Evolutionary conservation across 2,113 vertebrate genomes (phyloP), one percentile per base, ranked within the genome.

Genomic region (Tenrec ecaudatus): DNA sequence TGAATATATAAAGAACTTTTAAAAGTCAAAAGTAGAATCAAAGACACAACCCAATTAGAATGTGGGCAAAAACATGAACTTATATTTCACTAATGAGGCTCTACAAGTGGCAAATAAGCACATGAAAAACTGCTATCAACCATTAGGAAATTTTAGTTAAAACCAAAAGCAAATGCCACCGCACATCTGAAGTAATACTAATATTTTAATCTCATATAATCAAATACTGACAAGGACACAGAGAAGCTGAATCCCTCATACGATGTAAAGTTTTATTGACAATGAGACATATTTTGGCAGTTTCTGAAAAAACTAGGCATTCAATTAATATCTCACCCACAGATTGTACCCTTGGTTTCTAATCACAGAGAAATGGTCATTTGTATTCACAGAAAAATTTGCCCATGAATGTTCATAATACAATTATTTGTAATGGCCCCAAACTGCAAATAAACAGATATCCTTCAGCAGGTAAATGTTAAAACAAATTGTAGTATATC

Each of bases 281-380:
- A 58, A 8, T 81, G 29, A 60, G 83, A 95, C 92, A 60, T 2
- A 87, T 4, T 64, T 69, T 31, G 12, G 11, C 10, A 75, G 58
- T 29, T 86, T 92, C 77, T 81, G 23, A 23, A 47, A 62, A 27
- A 73, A 84, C 5, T 68, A 78, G 89, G 15, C 17, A 16, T 84
- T 12, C 15, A 33, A 38, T 81, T 75, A 91, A 1, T 6, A 27
- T 64, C 31, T 14, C 22, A 84, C 16, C n/a, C 19, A 38, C 20
- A 19, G 38, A 43, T 2, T 84, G 27, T 5, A 81, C 38, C 40
- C 19, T 68, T n/a, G 36, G 29, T 60, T 29, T 69, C 38, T 82
- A 76, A 94, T 91, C 25, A 4, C 76, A 86, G 25, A 85, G 53
- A 79, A 84, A 81, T 12, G 22, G 15, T 79, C 75, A 88, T 79